Base-by-base conservation (phyloP, 2,113 vertebrate genomes). In the Thamnaconus septentrionalis region DNA sequence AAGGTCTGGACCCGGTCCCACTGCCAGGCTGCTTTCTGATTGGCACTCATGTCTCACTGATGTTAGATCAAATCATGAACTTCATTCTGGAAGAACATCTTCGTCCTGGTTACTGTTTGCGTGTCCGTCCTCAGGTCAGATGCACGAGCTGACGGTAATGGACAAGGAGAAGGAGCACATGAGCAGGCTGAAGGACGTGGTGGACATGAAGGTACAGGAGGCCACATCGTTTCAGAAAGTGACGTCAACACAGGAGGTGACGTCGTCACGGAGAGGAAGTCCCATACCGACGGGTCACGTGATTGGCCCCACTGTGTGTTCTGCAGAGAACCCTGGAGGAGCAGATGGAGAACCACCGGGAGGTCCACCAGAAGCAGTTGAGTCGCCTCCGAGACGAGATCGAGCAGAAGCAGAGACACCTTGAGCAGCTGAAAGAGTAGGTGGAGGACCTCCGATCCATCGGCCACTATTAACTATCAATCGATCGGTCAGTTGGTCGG, bases 281-380 rank as follows among this genome's bases (percentile, higher is more conserved):
- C 7, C 9, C 1, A 7, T 11, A 11, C 48, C 8, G 4, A 10
- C 48, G 40, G 4, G 10, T 7, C 8, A 45, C 7, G 18, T 2
- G 46, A 45, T 44, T 51, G 50, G 51, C 41, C 18, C 61, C 18
- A 5, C 9, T 4, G 11, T 53, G 5, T 41, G 39, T 12, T 71
- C 48, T 66, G 40, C 79, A 98, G 96, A 95, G 93, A 58, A 88
- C 88, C 0, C 39, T 89, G 49, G 88, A 98, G 88, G 93, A 97
- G 80, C 95, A 98, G 92, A 97, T 98, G 95, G 95, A 96, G 87
- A 95, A 91, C 66, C 94, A 97, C 89, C 87, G 94, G 84, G 96
- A 98, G 74, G 92, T 93, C 41, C 95, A 95, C 78, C 94, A 96
- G 81, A 96, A 94, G 76, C 95, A 96, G 85, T 91, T 97, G 85